A percentile compares a stretch with the other conserved stretches of the same genome.
phyloP scores from a whole-genome alignment of 2,113 vertebrate species.

The Sander lucioperca region DNA sequence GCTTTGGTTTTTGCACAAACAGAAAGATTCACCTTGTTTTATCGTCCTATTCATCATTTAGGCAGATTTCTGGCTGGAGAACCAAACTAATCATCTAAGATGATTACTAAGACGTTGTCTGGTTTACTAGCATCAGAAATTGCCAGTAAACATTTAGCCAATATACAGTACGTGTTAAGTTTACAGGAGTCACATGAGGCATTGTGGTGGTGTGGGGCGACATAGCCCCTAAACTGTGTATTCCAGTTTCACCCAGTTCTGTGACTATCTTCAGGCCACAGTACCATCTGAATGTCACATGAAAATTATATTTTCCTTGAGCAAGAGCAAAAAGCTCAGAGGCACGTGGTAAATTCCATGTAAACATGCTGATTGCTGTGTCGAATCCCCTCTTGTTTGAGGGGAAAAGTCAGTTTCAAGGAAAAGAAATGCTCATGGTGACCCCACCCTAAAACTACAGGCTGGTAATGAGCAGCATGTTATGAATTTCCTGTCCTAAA shows the following conservation, averaged over 20 bases:
- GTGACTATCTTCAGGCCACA: slow-evolving; percentile 47
- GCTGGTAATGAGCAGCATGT: not conserved
- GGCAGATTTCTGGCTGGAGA: not conserved
- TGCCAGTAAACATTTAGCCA: not conserved
- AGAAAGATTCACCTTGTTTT: not conserved
- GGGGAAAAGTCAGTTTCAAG: not conserved
- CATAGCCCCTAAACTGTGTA: slow-evolving; percentile 33
- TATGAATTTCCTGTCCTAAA: not conserved
- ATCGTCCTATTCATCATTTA: not conserved
- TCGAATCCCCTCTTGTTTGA: not conserved
- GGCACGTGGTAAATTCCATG: slow-evolving; percentile 5
- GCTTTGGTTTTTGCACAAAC: not conserved
- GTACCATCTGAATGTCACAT: slow-evolving; percentile 73
- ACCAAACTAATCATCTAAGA: no score
- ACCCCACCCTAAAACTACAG: not conserved
- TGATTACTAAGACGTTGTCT: no score
- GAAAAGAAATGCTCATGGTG: not conserved
- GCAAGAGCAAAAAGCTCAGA: slow-evolving; percentile 49
- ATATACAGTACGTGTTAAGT: slow-evolving; percentile 9
- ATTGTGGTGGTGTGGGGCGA: not conserved
- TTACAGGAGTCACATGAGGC: slow-evolving; percentile 29
- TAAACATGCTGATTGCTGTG: slow-evolving; percentile 27
- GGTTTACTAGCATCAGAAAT: not conserved
- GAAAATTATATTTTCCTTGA: slow-evolving; percentile 60
- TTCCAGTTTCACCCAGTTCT: slow-evolving; percentile 48